Base-by-base conservation (phyloP, 2,113 vertebrate species). In the Perca flavescens region DNA sequence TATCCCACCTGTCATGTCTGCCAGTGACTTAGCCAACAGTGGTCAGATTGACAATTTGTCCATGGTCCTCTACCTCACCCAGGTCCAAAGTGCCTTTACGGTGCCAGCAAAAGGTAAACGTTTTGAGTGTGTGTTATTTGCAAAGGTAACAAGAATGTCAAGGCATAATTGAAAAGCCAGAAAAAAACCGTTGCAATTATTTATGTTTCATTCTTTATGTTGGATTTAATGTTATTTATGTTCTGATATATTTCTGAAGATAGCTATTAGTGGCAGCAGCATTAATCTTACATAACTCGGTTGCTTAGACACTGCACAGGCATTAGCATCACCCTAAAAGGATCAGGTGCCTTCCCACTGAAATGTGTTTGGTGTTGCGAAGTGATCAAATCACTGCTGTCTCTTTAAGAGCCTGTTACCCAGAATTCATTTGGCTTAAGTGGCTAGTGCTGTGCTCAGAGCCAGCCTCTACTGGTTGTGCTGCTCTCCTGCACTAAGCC, bases 31-130 rank as follows among this genome's bases (percentile, higher is more conserved):
- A 82, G 94, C 93, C 36, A 78, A 88, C 25, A 89, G 95, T 61
- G 81, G 90, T 5, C 95, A 95, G 84, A 93, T 95, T 0, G 95
- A 96, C 90, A 96, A 95, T 46, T 86, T 99, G 75, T 96, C 96
- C 79, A 96, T 99, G 94, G 96, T 98, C 13, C 95, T 97, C 19
- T 99, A 99, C 94, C 96, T 99, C 90, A 97, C 97, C 74, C 96
- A 98, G 88, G 95, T 99, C 86, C 95, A 96, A 17, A 91, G 94
- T 22, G 91, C 95, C 72, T 97, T 98, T 81, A 92, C 68, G 34
- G 92, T 85, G 13, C 86, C 75, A 0, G 67, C 80, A 63, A 88
- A 94, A 91, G 94, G 95, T 95, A 91, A 86, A 54, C 15, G 16
- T 65, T 66, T 43, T 40, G n/a, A 53, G 12, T 49, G 10, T 21